Base-by-base conservation (phyloP, 2,797 vertebrate genomes). In the Chaenodraco wilsoni region DNA sequence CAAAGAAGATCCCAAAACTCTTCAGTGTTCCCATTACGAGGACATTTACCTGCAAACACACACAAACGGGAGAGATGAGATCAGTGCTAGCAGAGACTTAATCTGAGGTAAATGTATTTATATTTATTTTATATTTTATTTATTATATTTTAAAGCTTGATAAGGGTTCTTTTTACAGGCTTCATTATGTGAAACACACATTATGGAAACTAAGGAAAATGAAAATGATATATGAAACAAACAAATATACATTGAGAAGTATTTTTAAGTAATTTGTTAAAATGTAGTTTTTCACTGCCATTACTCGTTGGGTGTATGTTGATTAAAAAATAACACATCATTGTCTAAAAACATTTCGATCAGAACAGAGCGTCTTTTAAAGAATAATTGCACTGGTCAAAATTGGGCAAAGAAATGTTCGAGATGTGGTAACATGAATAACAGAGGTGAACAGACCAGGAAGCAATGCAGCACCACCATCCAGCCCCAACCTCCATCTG, bases 1-100 rank as follows among this genome's bases (percentile, higher is more conserved):
- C 95, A 0, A 98, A 98, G 92, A 98, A 98, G 84, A 99, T 96
- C 59, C 97, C 96, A 59, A 97, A 99, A 51, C 91, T 97, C 91
- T 98, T 99, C 69, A 95, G 87, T 58, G 91, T 97, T 75, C 96
- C 97, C 94, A 97, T 96, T 55, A 97, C 95, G 0, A 97, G 87
- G n/a, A 98, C 93, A 0, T 98, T 99, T 31, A 99, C 97, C 97
- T 99, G 92, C 7, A 40, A 9, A 44, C 40, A 65, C 19, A 61
- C 10, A 46, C 4, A 52, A 17, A 71, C 15, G 27, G 50, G 49
- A 16, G 8, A 46, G 44, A 54, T 37, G 11, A 50, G 44, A 57
- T 43, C 10, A 57, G 46, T 27, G 16, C 23, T 17, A 55, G 44
- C 23, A 27, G 13, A 61, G 17, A 21, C 8, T 41, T 11, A 2